These are phyloP conservation scores for Tragulus kanchil DNA, from an alignment of 2,113 vertebrate genomes.

Conservation along the genomic window DNA sequence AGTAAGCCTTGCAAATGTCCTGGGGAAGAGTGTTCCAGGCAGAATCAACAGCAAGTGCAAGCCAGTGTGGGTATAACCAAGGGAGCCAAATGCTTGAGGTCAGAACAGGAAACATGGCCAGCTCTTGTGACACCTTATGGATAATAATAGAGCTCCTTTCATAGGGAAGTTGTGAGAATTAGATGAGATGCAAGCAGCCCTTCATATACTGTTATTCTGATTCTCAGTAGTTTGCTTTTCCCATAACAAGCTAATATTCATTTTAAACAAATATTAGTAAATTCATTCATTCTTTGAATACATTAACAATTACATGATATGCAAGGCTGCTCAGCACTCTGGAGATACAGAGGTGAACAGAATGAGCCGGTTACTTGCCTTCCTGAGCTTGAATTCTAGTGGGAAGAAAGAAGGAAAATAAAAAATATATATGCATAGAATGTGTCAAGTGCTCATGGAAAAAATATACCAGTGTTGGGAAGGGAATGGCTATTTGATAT, in stretches of 20 bases:
- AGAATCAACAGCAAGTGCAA: background rate
- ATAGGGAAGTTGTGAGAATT: background rate
- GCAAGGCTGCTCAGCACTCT: background rate
- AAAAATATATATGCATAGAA: background rate
- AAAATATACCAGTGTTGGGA: background rate
- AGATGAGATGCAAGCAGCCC: background rate
- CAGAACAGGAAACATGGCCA: background rate
- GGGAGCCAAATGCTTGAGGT: background rate
- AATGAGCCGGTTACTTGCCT: background rate
- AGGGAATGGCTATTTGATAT: background rate
- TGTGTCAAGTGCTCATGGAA: background rate
- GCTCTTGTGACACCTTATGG: background rate
- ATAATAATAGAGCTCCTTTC: background rate
- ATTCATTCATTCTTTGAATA: background rate
- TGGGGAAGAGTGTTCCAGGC: background rate
- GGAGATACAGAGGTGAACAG: background rate
- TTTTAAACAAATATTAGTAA: conserved; percentile 13
- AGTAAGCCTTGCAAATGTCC: background rate
- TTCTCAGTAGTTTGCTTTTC: background rate
- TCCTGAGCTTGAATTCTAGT: background rate
- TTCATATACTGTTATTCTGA: background rate
- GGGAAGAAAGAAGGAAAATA: background rate
- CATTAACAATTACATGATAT: background rate
- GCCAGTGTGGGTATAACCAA: background rate
- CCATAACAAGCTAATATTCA: background rate